Conservation (phyloP, 2,113 vertebrate species). For the Callopanchax toddi region DNA sequence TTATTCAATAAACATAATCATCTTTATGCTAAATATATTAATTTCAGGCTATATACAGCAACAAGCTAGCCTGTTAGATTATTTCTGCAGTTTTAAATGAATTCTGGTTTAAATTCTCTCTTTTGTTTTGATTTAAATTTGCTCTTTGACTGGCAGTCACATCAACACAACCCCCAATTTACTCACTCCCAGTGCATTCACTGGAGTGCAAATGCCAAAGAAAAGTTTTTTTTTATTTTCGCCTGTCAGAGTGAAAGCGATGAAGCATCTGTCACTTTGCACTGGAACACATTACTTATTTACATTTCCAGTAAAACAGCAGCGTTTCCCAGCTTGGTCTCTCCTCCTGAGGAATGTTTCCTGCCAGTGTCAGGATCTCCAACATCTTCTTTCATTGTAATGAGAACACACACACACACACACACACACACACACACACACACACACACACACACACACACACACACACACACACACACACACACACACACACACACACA, state of each 20-base stretch:
- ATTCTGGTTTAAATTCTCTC: not conserved
- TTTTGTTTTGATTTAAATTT: slow-evolving; percentile 4
- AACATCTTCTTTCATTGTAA: no score
- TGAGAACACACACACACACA: no score
- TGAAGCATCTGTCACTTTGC: slow-evolving; percentile 5
- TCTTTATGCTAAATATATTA: no score
- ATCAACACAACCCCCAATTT: not conserved
- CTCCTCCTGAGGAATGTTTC: slow-evolving; percentile 31
- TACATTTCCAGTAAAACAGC: slow-evolving; percentile 35
- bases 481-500: no score
- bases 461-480: no score
- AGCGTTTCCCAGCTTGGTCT: slow-evolving; percentile 14
- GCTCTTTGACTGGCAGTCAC: slow-evolving; percentile 5
- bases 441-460: no score
- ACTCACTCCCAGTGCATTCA: not conserved
- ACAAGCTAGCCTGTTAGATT: not conserved
- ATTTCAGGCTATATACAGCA: no score
- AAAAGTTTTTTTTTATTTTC: not conserved
- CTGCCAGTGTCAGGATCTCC: slow-evolving; percentile 52
- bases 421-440: no score
- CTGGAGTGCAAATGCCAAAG: not conserved
- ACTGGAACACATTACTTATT: slow-evolving; percentile 9
- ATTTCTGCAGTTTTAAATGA: not conserved
- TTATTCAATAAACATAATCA: not conserved
- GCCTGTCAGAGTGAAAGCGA: slow-evolving; percentile 15